These are phyloP conservation scores for Cirrhinus mrigala DNA, from an alignment of 2,797 vertebrate species.

Conservation along the genomic window DNA sequence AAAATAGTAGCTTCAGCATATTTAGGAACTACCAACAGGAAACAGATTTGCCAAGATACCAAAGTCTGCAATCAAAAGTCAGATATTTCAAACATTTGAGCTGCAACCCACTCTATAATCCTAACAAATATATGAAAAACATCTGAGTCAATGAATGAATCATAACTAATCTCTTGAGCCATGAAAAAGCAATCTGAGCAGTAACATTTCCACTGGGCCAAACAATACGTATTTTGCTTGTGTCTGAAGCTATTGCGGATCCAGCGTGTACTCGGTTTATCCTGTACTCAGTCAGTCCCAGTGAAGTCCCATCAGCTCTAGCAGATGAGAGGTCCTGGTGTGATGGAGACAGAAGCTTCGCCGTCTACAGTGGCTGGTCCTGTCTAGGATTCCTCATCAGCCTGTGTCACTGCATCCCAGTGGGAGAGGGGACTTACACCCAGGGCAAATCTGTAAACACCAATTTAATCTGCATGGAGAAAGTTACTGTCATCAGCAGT, in stretches of 20 bases:
- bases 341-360: slow-evolving; percentile 74
- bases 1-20: not conserved
- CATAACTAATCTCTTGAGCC: not conserved
- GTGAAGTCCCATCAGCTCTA: slow-evolving; percentile 35
- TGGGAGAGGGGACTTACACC: slow-evolving; percentile 83
- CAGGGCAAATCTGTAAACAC: slow-evolving; percentile 95
- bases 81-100: not conserved
- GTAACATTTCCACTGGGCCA: not conserved
- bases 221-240: not conserved
- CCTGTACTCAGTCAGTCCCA: slow-evolving; percentile 24
- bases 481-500: slow-evolving; percentile 89
- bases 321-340: slow-evolving; percentile 55
- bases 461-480: slow-evolving; percentile 95
- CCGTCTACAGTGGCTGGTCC: slow-evolving; percentile 78
- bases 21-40: not conserved
- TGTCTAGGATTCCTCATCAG: slow-evolving; percentile 88
- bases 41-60: not conserved
- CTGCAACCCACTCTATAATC: too few species aligned
- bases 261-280: slow-evolving; percentile 2
- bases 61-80: not conserved
- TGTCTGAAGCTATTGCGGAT: not conserved
- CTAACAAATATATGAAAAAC: not conserved
- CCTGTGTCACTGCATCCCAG: slow-evolving; percentile 85
- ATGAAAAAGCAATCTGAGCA: not conserved
- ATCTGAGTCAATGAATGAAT: not conserved